Evolutionary conservation across 2,888 invertebrate genomes (phyloP).

Genomic region (Aphodius sticticus): DNA sequence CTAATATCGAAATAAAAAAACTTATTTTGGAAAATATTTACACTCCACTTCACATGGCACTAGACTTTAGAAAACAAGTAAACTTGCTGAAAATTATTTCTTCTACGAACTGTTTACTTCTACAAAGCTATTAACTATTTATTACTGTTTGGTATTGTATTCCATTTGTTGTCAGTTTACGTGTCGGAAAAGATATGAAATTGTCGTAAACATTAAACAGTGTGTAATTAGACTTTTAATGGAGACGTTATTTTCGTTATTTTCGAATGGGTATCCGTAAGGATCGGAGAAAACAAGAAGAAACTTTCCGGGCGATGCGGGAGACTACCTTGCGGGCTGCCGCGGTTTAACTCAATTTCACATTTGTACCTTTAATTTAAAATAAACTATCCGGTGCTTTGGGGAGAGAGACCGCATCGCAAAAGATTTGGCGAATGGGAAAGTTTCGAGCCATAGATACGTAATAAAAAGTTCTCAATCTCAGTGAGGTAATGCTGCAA

Average conservation of each 20-base stretch:
- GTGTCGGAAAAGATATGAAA: constrained; percentile 7
- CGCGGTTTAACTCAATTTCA: constrained; percentile 16
- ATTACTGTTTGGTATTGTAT: too few relatives aligned
- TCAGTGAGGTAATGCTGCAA: neutral
- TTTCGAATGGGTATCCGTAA: neutral
- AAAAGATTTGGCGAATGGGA: constrained; percentile 13
- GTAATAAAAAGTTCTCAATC: constrained; percentile 4
- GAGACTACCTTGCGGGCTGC: constrained; percentile 10
- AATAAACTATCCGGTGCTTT: constrained; percentile 20
- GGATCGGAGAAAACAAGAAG: neutral
- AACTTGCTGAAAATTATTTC: too few relatives aligned
- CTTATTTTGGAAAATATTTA: too few relatives aligned
- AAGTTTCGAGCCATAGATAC: neutral
- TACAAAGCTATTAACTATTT: too few relatives aligned
- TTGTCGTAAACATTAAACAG: neutral
- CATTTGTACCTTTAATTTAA: constrained; percentile 24
- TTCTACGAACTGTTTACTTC: too few relatives aligned
- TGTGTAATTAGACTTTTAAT: neutral
- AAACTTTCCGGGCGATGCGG: neutral
- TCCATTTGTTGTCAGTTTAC: too few relatives aligned
- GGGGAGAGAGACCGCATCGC: constrained; percentile 12
- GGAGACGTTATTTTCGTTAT: neutral
- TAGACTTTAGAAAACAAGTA: too few relatives aligned
- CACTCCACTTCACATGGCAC: too few relatives aligned
- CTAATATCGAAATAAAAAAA: too few relatives aligned